Percentiles rank a stretch among this genome's conserved stretches.
Conservation (phyloP, 2,113 vertebrate genomes). For the Cyanoramphus novaezelandiae region DNA sequence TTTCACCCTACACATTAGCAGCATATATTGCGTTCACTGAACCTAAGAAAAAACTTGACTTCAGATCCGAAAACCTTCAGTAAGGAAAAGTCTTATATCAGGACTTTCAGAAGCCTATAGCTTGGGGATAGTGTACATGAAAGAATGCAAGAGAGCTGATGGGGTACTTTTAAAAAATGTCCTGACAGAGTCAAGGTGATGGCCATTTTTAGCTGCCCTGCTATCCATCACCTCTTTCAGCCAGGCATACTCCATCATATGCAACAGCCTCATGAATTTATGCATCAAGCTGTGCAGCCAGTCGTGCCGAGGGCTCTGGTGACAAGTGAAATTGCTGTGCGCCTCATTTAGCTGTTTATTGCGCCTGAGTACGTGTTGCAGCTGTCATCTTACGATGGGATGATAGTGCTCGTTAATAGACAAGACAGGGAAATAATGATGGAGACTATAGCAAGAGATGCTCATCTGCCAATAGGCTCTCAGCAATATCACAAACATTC, state of each 20-base stretch:
- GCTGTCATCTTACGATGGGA: conserved; percentile 85
- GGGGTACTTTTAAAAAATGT: conserved; percentile 85
- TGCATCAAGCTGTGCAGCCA: conserved; percentile 88
- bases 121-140: conserved; percentile 72
- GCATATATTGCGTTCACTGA: conserved; percentile 5
- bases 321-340: conserved; percentile 89
- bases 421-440: conserved; percentile 88
- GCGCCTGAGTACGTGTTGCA: conserved; percentile 87
- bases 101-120: conserved; percentile 52
- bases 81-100: conserved; percentile 61
- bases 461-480: conserved; percentile 84
- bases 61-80: conserved; percentile 19
- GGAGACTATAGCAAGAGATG: conserved; percentile 84
- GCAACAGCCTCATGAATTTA: conserved; percentile 89
- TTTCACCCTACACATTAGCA: conserved; percentile 44
- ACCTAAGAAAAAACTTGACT: conserved; percentile 48
- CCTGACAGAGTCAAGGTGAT: conserved; percentile 89
- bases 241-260: conserved; percentile 87
- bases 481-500: conserved; percentile 83
- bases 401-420: conserved; percentile 88
- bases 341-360: conserved; percentile 90
- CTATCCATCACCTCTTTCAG: conserved; percentile 88
- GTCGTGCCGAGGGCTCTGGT: conserved; percentile 86
- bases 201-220: conserved; percentile 87
- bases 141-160: conserved; percentile 82